phyloP scores from a whole-genome alignment of 2,797 vertebrate species.

The Falco cherrug region DNA sequence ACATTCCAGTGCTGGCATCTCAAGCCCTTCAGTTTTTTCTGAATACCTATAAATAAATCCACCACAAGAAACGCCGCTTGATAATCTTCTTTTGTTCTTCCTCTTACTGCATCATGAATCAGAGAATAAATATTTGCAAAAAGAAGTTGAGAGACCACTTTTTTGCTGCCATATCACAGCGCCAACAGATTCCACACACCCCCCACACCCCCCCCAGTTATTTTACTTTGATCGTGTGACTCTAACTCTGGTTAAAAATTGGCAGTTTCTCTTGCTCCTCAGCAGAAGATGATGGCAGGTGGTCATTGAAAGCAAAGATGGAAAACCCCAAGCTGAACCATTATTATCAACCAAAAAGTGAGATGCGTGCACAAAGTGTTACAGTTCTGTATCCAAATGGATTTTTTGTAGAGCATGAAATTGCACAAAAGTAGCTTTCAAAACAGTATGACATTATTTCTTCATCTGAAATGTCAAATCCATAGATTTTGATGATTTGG shows the following conservation, averaged over 20 bases:
- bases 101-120: background rate
- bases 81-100: background rate
- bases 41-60: rapidly evolving
- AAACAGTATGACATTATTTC: constrained; percentile 66
- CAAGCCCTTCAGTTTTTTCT: background rate
- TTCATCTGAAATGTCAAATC: constrained; percentile 57
- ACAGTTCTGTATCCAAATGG: constrained; percentile 48
- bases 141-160: background rate
- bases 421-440: constrained; percentile 55
- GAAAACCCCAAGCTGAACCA: background rate
- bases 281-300: constrained; percentile 16
- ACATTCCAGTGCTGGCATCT: background rate
- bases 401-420: constrained; percentile 69
- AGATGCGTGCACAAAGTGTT: constrained; percentile 35
- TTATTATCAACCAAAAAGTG: constrained; percentile 8
- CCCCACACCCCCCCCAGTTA: rapidly evolving
- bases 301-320: constrained; percentile 31
- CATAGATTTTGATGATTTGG: constrained; percentile 63
- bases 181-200: rapidly evolving
- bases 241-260: background rate
- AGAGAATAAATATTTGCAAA: background rate
- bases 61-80: background rate
- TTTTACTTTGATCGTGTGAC: background rate
- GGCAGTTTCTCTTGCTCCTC: background rate
- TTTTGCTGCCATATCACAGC: background rate